Base-by-base conservation (phyloP, 2,888 invertebrate genomes). In the Hypolimnas misippus region DNA sequence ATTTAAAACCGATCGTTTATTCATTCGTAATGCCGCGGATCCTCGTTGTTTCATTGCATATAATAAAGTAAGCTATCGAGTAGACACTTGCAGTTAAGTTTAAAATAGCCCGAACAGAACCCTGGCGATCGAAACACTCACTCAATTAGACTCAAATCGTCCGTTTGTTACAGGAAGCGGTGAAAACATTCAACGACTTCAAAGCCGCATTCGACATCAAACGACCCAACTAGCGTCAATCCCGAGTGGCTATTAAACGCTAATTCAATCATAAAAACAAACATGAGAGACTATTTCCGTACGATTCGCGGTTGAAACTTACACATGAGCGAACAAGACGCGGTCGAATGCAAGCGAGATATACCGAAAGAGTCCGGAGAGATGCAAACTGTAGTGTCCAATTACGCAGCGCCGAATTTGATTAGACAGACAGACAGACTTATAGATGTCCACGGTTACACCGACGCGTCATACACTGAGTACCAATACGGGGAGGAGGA, bases 251-350 rank as follows among this genome's bases (percentile, higher is more conserved):
- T 79, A 86, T 87, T 84, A 84, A 84, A 84, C 77, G 74, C 79
- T 83, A 82, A 87, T 86, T 82, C 84, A 86, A 88, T 85, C 86
- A 88, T 89, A 89, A 88, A 89, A 88, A 87, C 86, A 88, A 90
- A 88, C 87, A 90, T 89, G 89, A 76, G 76, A 74, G 65, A 76
- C 81, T 86, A 84, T 84, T 86, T 83, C 82, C 76, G 81, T 77
- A 76, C 78, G 73, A 76, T 76, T 76, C 79, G 82, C 76, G 73
- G 75, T 67, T 81, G 76, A 81, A 71, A 71, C 70, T 65, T 71
- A 86, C 88, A 87, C 86, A 89, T 89, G 89, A 87, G 77, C 83
- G 79, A 81, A 71, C 75, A 69, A 75, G 73, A 72, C 66, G 69
- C 69, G 63, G 66, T 68, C 52, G 70, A 71, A 70, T 75, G 70